Base-by-base conservation (phyloP, 2,888 invertebrate genomes). In the Eupeodes latifasciatus region DNA sequence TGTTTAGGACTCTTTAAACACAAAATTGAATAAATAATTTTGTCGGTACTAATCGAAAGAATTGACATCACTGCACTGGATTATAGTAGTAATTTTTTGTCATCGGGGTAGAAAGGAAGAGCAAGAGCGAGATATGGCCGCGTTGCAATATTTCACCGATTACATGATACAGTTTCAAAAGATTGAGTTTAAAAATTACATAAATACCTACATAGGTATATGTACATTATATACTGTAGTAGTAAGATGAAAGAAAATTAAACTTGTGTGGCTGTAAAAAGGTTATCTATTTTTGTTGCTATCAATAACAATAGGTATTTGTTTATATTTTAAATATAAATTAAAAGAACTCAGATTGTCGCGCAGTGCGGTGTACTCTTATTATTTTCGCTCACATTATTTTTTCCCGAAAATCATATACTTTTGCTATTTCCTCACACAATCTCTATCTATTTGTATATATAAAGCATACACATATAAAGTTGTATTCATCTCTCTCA, bases 61-160 rank as follows among this genome's bases (percentile, higher is more conserved):
- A 12, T 16, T 64, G 7, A 27, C 66, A 66, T 27, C 66, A 14
- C 66, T 66, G 66, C 10, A 14, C 9, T n/a, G 19, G 19, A 44
- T 16, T 66, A 11, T 27, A 2, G 9, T 4, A 44, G 44, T 62
- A n/a, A 14, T 49, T 49, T 49, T 61, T 66, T 66, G 6, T 66
- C 14, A 5, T 19, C 3, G 44, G 47, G 16, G 16, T 10, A 11
- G 62, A n/a, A 12, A 12, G 27, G 27, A 49, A 40, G 49, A 19
- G 5, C 27, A 47, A 66, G 49, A 66, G 47, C 19, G 27, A 19
- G 49, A 66, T 47, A 66, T 66, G 66, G 47, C 64, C 12, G 12
- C 47, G 19, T 66, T 66, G 66, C 66, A n/a, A 47, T 66, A 66
- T 66, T 66, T 66, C 66, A 66, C 66, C 14, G 49, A 49, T 66